Evolutionary conservation across 2,888 invertebrate species (phyloP).

Genomic region (Heliconius aoede): DNA sequence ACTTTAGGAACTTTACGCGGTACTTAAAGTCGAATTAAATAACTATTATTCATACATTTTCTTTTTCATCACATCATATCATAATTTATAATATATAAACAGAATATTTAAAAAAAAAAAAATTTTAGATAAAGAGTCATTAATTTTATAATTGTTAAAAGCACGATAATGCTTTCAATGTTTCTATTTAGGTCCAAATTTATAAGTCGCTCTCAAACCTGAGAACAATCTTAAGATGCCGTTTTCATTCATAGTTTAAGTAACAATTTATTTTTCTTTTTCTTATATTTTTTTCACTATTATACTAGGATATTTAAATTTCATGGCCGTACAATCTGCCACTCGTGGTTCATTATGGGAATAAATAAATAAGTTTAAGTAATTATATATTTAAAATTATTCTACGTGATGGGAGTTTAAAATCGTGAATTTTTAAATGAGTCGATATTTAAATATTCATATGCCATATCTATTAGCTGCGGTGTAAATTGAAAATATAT

Average conservation of each 20-base stretch:
- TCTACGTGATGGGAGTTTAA: neutral
- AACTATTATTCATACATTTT: too few relatives aligned
- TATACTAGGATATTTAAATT: neutral
- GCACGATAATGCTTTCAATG: neutral
- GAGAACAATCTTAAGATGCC: neutral
- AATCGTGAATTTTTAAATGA: neutral
- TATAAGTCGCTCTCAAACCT: too few relatives aligned
- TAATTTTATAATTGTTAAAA: neutral
- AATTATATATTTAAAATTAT: too few relatives aligned
- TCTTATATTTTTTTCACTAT: neutral
- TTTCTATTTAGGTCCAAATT: neutral
- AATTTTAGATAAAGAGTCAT: neutral
- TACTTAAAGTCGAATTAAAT: neutral
- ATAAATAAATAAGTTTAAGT: conserved; percentile 15
- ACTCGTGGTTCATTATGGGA: neutral
- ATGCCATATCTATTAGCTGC: neutral
- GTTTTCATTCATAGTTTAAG: too few relatives aligned
- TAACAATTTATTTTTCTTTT: neutral
- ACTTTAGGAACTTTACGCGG: neutral
- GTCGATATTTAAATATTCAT: conserved; percentile 12
- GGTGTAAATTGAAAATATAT: conserved; percentile 11
- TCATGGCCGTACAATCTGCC: neutral
- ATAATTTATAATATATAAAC: too few relatives aligned
- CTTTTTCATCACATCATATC: neutral
- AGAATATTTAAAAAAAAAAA: too few relatives aligned